A percentile compares a stretch with the other conserved stretches of the same genome.
Conservation (phyloP, 2,797 vertebrate species). For the Acipenser transmontanus region DNA sequence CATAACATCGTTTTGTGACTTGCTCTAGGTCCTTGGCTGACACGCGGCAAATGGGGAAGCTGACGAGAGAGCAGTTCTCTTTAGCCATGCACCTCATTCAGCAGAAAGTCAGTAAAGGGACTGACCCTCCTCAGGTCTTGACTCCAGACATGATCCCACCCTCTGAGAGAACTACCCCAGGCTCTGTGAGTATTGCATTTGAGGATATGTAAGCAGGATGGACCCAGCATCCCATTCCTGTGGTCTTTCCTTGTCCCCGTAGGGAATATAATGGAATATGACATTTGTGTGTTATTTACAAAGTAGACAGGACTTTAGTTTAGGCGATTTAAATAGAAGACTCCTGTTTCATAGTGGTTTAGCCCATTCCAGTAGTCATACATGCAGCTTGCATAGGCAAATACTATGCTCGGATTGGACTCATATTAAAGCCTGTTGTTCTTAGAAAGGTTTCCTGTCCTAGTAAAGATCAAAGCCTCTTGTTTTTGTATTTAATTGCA, state of each 20-base stretch:
- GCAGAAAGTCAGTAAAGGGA: conserved; percentile 90
- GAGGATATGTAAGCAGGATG: too few species aligned
- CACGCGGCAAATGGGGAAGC: conserved; percentile 86
- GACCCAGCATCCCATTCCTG: not conserved
- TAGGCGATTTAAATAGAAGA: too few species aligned
- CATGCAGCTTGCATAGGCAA: too few species aligned
- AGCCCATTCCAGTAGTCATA: too few species aligned
- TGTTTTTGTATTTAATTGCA: too few species aligned
- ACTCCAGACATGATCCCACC: conserved; percentile 91
- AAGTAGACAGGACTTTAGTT: too few species aligned
- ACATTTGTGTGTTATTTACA: too few species aligned
- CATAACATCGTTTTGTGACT: not conserved
- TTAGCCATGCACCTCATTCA: conserved; percentile 95
- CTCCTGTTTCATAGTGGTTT: too few species aligned
- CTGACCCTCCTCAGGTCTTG: conserved; percentile 85
- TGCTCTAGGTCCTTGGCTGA: conserved; percentile 83
- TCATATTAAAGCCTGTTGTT: too few species aligned
- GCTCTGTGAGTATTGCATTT: conserved; percentile 60
- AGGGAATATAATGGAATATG: not conserved
- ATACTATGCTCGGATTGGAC: too few species aligned
- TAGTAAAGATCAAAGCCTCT: too few species aligned
- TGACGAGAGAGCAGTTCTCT: conserved; percentile 89
- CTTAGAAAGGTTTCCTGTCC: too few species aligned
- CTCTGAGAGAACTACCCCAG: conserved; percentile 77
- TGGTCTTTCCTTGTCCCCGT: not conserved